A percentile compares a stretch with the other conserved stretches of the same genome.
phyloP scores from a whole-genome alignment of 2,888 invertebrate genomes.

The Tetramorium bicarinatum region DNA sequence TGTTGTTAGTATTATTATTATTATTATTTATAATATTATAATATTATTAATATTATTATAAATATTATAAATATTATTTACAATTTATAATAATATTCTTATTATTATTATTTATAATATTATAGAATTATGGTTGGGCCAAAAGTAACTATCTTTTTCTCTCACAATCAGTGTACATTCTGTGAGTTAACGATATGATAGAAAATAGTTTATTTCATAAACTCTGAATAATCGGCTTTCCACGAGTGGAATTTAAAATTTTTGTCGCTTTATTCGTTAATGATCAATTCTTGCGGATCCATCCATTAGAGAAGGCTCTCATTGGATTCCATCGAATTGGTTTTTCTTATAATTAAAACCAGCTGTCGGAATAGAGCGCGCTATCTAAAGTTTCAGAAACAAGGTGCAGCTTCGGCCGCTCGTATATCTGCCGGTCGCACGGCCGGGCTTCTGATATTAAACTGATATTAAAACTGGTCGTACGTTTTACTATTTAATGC shows the following conservation, averaged over 20 bases:
- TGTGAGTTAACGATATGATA: background rate
- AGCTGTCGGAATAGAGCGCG: background rate
- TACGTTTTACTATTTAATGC: constrained; percentile 53
- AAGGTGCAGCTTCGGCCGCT: constrained; percentile 11
- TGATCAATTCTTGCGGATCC: background rate
- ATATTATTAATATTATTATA: too few relatives aligned
- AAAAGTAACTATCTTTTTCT: too few relatives aligned
- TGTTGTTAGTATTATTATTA: too few relatives aligned
- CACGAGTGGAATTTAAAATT: background rate
- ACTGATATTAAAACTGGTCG: constrained; percentile 60
- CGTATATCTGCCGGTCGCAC: constrained; percentile 26
- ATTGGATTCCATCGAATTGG: background rate
- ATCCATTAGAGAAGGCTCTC: background rate
- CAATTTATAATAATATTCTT: too few relatives aligned
- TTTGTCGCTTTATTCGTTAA: background rate
- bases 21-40: too few relatives aligned
- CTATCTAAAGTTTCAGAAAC: constrained; percentile 34
- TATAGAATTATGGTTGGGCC: too few relatives aligned
- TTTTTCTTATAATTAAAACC: constrained; percentile 43
- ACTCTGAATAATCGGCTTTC: background rate
- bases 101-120: too few relatives aligned
- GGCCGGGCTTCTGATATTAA: constrained; percentile 55
- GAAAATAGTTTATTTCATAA: background rate
- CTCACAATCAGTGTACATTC: too few relatives aligned
- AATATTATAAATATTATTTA: too few relatives aligned